Base-by-base conservation (phyloP, 1,140 invertebrate species). In the Cryptotermes secundus region DNA sequence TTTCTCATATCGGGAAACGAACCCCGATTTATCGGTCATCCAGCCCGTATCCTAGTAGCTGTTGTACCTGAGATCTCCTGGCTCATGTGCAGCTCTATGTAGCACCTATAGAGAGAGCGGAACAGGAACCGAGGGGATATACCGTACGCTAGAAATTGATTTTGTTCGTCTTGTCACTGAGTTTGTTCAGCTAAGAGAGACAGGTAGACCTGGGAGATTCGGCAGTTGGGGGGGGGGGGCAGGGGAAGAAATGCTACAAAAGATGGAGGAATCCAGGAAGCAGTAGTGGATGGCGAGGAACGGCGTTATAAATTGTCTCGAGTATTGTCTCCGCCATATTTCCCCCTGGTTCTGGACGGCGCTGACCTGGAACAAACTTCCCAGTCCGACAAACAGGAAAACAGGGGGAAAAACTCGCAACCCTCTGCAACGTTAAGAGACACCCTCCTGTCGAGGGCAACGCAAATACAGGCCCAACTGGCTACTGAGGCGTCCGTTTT, bases 281-380 rank as follows among this genome's bases (percentile, higher is more conserved):
- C n/a, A 72, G 59, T 26, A 9, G n/a, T 3, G 3, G 16, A 3
- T 49, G 45, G 16, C 45, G 26, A n/a, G 59, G n/a, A 26, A 72
- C 59, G 26, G n/a, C 16, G 59, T 72, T 72, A 72, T 72, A 72
- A 72, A 72, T 72, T 72, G 59, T 59, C 53, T 59, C 53, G 12
- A 14, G 16, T 14, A 59, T 59, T 59, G 19, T 26, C 59, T 72
- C 26, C 59, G 59, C 59, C 31, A 10, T 72, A 72, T 72, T 72
- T 31, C 59, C 59, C n/a, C 26, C 59, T 14, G 59, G 26, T 72
- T 72, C 59, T 72, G 59, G 59, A 72, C n/a, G 9, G 26, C 59
- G 59, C 59, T 72, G 59, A 72, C 59, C 59, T 72, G 59, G 59
- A 72, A 72, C 59, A n/a, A 31, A 72, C n/a, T 72, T 72, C 59